Conservation (phyloP, 2,888 invertebrate species). For the Lepidochrysops patricia region DNA sequence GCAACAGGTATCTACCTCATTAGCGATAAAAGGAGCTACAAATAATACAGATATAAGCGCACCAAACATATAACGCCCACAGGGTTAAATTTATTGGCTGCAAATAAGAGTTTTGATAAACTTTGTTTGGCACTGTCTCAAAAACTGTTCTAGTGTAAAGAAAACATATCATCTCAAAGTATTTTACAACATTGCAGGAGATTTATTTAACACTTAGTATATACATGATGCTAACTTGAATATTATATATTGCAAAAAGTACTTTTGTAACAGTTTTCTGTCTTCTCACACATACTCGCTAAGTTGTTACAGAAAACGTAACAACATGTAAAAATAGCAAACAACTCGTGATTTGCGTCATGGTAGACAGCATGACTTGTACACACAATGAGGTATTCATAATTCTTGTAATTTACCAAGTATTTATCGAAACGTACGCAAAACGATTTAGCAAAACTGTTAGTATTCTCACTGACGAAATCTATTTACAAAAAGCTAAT, state of each 20-base stretch:
- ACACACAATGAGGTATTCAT: neutral
- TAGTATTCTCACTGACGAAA: no score
- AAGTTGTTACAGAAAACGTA: neutral
- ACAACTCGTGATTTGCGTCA: conserved; percentile 14
- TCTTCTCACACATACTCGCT: neutral
- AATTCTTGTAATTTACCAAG: neutral
- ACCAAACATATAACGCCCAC: no score
- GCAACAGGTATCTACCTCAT: no score
- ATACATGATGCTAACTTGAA: neutral
- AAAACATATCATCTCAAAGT: neutral
- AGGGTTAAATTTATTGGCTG: no score
- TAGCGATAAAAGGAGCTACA: no score
- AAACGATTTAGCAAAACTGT: no score
- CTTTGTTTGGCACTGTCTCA: neutral
- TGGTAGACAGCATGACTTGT: neutral
- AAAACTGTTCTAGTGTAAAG: neutral
- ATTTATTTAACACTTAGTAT: neutral
- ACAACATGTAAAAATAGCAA: neutral
- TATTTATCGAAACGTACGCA: neutral
- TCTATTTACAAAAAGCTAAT: no score
- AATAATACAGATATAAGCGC: no score
- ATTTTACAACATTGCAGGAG: neutral
- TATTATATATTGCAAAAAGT: neutral
- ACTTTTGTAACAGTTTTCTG: neutral
- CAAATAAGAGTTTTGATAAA: neutral